Evolutionary conservation across 2,113 vertebrate species (phyloP).

Genomic region (Siniperca knerii): DNA sequence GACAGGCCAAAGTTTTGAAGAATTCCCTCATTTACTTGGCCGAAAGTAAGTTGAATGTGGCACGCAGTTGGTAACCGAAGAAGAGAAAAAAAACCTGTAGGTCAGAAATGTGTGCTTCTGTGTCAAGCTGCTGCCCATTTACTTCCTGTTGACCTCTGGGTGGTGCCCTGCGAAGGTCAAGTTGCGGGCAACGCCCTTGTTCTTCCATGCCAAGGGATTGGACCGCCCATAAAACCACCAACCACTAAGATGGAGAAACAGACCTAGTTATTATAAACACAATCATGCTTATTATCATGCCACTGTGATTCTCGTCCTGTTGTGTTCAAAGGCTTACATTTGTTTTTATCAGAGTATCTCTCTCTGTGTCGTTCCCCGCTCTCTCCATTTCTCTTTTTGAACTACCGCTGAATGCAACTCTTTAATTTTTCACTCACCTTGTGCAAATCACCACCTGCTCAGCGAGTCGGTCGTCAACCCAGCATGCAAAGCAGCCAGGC

Average conservation of each 20-base stretch:
- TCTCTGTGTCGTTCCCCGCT: conserved; percentile 24
- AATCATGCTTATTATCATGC: conserved; percentile 76
- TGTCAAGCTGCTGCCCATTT: conserved; percentile 38
- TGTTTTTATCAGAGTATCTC: conserved; percentile 65
- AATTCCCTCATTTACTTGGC: conserved; percentile 69
- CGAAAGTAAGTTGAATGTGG: conserved; percentile 46
- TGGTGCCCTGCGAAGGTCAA: conserved; percentile 66
- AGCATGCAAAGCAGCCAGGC: conserved; percentile 68
- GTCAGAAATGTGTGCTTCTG: conserved; percentile 48
- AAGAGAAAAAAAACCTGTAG: conserved; percentile 2
- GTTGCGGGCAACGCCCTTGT: conserved; percentile 56
- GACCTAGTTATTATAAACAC: conserved; percentile 76
- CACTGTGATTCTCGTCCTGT: conserved; percentile 67
- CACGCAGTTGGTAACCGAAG: conserved; percentile 36
- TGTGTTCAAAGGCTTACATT: conserved; percentile 70
- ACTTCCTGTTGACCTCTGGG: conserved; percentile 80
- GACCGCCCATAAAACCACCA: conserved; percentile 67
- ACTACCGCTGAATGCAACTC: conserved; percentile 28
- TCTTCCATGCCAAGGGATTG: conserved; percentile 54
- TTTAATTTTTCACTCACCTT: conserved; percentile 42
- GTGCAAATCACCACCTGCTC: conserved; percentile 72
- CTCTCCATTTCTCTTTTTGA: conserved; percentile 31
- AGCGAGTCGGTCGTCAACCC: conserved; percentile 3
- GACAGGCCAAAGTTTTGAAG: conserved; percentile 59
- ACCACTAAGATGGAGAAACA: conserved; percentile 64